A percentile compares a stretch with the other conserved stretches of the same genome.
These are phyloP conservation scores for Dromococcyx pavoninus DNA, from an alignment of 2,797 vertebrate genomes.

Conservation along the genomic window DNA sequence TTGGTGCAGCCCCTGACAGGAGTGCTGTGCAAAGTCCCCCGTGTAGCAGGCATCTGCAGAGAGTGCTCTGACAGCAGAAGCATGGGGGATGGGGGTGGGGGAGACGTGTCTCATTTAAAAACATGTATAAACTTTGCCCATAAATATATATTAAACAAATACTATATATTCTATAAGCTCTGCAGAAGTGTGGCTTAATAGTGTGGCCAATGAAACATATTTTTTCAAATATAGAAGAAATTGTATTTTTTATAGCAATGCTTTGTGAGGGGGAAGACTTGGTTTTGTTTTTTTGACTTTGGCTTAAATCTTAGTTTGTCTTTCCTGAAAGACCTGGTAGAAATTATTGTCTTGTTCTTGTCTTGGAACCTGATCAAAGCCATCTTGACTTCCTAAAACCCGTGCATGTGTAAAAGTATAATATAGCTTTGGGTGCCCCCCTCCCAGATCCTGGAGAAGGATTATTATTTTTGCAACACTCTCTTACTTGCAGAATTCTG, in stretches of 20 bases:
- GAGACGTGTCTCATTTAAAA: background rate
- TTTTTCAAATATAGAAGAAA: conserved; percentile 41
- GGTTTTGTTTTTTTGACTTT: conserved; percentile 8
- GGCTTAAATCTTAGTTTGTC: background rate
- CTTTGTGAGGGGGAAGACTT: background rate
- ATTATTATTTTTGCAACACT: background rate
- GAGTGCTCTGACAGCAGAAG: background rate
- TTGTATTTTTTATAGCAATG: conserved; percentile 62
- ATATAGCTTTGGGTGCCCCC: background rate
- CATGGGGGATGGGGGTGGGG: background rate
- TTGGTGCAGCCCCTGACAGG: background rate
- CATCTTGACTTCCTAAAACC: background rate
- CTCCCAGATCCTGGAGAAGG: background rate
- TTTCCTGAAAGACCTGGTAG: conserved; percentile 7
- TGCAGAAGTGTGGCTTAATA: conserved; percentile 7
- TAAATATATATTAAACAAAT: conserved; percentile 45
- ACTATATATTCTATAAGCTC: conserved; percentile 15
- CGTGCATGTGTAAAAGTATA: background rate
- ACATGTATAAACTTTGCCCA: background rate
- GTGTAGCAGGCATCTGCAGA: background rate
- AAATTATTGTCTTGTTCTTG: background rate
- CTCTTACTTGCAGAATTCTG: background rate
- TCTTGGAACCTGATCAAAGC: background rate
- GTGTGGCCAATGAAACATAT: conserved; percentile 17
- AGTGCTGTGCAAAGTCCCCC: rapidly evolving